Percentiles rank a stretch among this genome's conserved stretches.
Conservation (phyloP, 2,888 invertebrate genomes). For the Trissolcus brochymenae region DNA sequence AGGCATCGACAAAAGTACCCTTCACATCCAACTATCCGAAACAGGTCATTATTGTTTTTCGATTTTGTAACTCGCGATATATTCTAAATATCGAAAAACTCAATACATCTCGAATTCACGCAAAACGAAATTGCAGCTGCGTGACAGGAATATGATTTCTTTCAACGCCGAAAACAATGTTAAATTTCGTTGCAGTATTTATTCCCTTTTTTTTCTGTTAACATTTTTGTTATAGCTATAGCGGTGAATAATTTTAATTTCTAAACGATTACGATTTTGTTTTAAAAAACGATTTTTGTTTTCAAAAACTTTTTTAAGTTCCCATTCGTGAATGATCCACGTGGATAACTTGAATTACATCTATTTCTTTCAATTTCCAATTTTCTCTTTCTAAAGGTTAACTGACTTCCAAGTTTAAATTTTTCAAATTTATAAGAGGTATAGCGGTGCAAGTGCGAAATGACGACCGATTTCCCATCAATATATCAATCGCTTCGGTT, state of each 20-base stretch:
- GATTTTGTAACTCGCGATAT: conserved; percentile 4
- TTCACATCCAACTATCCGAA: conserved; percentile 29
- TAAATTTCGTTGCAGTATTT: background rate
- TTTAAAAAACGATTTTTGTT: no score
- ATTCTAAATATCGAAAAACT: no score
- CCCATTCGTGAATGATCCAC: no score
- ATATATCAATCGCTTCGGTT: conserved; percentile 45
- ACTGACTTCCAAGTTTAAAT: background rate
- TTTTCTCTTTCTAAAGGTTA: conserved; percentile 1
- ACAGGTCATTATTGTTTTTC: conserved; percentile 40
- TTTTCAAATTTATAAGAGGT: conserved; percentile 1
- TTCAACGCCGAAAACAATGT: background rate
- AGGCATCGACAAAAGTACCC: conserved; percentile 28
- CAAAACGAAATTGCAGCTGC: no score
- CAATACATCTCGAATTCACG: no score
- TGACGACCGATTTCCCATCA: conserved; percentile 36
- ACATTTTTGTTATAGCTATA: background rate
- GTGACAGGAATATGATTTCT: no score
- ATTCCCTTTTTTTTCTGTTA: no score
- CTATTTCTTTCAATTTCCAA: background rate
- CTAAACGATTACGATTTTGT: no score
- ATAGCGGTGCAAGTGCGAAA: conserved; percentile 9
- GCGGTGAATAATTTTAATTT: no score
- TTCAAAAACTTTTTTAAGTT: no score
- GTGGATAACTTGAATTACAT: background rate